Evolutionary conservation across 2,888 invertebrate genomes (phyloP).

Genomic region (Melieria omissa): DNA sequence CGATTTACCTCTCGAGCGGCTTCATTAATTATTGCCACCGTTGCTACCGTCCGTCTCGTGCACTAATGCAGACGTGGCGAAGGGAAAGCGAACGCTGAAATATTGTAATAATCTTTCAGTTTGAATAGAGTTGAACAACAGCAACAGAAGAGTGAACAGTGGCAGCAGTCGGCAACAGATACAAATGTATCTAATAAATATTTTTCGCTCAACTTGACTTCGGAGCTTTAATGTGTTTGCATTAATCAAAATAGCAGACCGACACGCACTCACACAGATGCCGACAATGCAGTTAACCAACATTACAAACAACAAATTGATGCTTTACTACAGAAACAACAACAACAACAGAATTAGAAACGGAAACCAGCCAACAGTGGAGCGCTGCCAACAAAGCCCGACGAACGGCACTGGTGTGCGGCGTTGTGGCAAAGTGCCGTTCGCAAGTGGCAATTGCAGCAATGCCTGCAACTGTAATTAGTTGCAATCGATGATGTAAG

Average conservation of each 20-base stretch:
- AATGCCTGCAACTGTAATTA: constrained; percentile 34
- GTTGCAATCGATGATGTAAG: constrained; percentile 30
- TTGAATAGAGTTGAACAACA: too few species aligned
- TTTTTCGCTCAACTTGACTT: constrained; percentile 32
- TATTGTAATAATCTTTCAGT: too few species aligned
- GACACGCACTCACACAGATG: constrained; percentile 6
- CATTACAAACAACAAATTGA: not conserved
- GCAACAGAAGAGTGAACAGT: too few species aligned
- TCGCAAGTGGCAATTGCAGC: constrained; percentile 1
- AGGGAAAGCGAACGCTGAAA: too few species aligned
- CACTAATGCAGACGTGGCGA: too few species aligned
- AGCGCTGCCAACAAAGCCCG: constrained; percentile 2
- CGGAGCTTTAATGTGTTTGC: constrained; percentile 29
- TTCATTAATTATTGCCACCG: too few species aligned
- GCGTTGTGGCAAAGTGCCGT: not conserved
- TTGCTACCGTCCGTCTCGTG: too few species aligned
- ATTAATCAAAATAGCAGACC: constrained; percentile 34
- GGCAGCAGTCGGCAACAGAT: constrained; percentile 10
- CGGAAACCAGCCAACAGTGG: constrained; percentile 16
- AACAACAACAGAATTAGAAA: constrained; percentile 6
- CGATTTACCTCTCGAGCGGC: too few species aligned
- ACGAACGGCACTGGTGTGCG: not conserved
- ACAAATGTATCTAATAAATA: constrained; percentile 39
- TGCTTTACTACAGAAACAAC: not conserved
- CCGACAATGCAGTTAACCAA: constrained; percentile 26